Evolutionary conservation across 2,113 vertebrate genomes (phyloP), one percentile per base, ranked within the genome.

Genomic region (Carassius auratus): DNA sequence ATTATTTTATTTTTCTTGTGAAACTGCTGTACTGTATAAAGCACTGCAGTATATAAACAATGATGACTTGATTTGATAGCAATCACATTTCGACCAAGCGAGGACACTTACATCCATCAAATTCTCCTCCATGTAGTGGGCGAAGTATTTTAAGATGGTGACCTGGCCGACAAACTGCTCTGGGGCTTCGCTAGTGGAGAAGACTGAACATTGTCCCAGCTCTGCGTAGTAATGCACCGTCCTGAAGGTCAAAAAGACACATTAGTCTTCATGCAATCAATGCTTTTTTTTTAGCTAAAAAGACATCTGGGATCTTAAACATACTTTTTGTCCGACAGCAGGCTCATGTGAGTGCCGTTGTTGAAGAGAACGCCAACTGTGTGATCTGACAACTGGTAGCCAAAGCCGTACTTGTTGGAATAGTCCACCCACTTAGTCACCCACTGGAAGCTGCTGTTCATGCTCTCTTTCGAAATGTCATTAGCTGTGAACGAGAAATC

Each of bases 351-450:
- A 0, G 94, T 95, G 36, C 96, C 96, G 0, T 96, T 96, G 91
- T 97, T 97, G 91, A 97, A 97, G 84, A 97, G 96, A 9, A 97
- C 96, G 1, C 96, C 96, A 38, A 97, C 96, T 0, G 94, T 96
- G 87, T 96, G 96, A 90, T 97, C 95, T 0, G 96, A 97, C 76
- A 97, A 92, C 92, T 97, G 96, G 91, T 97, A 97, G 0, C 96
- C 96, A 85, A 97, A 97, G 86, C 96, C 96, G 0, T 97, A 97
- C 76, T 97, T 97, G 89, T 97, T 97, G 12, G 45, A 97, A 71
- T 97, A 97, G 89, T 97, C 96, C 19, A 97, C 96, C 96, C 96
- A 97, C 78, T 97, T 97, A 59, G 96, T 97, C 87, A 97, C 96
- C 96, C 96, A 97, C 64, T 96, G 96, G 90, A 97, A 96, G 19